phyloP scores from a whole-genome alignment of 2,113 vertebrate species.

The Aramus guarauna region DNA sequence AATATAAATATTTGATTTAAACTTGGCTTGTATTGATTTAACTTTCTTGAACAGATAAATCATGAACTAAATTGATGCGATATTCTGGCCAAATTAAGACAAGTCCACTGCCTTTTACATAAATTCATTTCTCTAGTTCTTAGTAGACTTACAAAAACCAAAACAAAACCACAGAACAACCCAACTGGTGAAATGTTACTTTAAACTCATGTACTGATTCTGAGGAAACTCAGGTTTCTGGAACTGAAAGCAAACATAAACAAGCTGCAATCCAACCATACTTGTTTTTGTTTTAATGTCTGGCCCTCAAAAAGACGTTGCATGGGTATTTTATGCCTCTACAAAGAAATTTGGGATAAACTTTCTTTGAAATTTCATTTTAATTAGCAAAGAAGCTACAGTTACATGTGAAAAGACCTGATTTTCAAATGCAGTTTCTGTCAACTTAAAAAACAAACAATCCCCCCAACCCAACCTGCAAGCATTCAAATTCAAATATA shows the following conservation, averaged over 20 bases:
- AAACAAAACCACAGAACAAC: background rate
- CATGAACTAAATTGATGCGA: slow-evolving; percentile 38
- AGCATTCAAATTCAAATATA: background rate
- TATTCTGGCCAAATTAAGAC: background rate
- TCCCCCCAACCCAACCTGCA: accelerated
- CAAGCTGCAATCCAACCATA: background rate
- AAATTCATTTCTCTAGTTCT: background rate
- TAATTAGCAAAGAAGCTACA: background rate
- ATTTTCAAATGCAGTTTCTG: background rate
- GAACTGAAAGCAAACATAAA: background rate
- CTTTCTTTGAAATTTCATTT: background rate
- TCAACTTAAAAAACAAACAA: background rate
- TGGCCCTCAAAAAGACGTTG: background rate
- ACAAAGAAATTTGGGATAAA: background rate
- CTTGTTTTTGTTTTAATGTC: background rate
- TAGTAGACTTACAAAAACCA: background rate
- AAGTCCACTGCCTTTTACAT: background rate
- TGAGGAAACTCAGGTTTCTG: background rate
- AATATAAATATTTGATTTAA: slow-evolving; percentile 58
- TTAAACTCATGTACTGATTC: background rate
- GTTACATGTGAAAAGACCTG: background rate
- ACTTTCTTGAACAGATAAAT: slow-evolving; percentile 45
- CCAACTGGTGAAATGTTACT: background rate
- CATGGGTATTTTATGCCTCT: background rate
- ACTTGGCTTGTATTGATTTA: slow-evolving; percentile 40